Evolutionary conservation across 2,797 vertebrate genomes (phyloP).

Genomic region (Odontamblyopus rebecca): DNA sequence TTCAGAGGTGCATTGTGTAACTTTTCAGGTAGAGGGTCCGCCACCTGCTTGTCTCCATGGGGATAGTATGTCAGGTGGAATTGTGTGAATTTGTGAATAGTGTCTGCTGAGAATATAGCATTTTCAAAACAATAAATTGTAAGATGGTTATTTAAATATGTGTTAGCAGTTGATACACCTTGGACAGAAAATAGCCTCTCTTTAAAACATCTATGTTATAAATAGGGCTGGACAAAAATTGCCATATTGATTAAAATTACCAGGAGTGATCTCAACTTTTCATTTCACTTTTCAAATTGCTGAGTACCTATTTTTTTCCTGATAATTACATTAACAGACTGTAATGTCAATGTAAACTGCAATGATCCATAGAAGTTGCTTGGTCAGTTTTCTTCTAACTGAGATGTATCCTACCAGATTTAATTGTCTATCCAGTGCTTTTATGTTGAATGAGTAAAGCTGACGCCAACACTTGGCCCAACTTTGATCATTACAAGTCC

Average conservation of each 20-base stretch:
- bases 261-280: background rate
- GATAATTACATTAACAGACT: constrained; percentile 12
- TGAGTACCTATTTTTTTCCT: constrained; percentile 1
- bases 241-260: background rate
- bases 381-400: constrained; percentile 15
- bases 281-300: constrained; percentile 2
- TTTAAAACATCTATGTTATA: background rate
- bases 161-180: no score
- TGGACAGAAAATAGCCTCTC: no score
- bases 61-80: no score
- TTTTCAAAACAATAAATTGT: no score
- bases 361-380: constrained; percentile 3
- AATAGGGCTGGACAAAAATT: background rate
- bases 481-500: constrained; percentile 9
- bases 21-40: no score
- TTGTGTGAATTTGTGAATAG: no score
- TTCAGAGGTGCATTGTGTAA: no score
- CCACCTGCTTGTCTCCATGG: no score
- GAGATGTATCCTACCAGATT: constrained; percentile 3
- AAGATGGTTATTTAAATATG: no score
- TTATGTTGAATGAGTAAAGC: constrained; percentile 11
- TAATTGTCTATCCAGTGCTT: constrained; percentile 2
- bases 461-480: constrained; percentile 1
- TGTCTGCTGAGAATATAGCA: no score
- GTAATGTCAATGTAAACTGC: background rate